Base-by-base conservation (phyloP, 2,888 invertebrate species). In the Gibbula magus region DNA sequence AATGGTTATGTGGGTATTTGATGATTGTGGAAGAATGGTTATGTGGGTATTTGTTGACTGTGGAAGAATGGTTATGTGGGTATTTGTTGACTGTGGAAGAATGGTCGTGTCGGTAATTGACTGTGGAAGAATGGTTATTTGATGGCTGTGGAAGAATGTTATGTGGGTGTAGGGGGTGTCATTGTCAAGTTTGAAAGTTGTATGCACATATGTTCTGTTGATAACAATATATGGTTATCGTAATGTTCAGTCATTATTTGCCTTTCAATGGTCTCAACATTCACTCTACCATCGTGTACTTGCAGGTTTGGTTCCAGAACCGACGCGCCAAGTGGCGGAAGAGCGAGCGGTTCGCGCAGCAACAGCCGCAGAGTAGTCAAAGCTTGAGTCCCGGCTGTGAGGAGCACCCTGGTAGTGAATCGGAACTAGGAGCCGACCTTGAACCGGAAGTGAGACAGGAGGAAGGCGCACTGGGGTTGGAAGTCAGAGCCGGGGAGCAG, bases 281-380 rank as follows among this genome's bases (percentile, higher is more conserved):
- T 7, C 18, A 20, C 52, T n/a, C n/a, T 45, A 1, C 45, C 45
- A 8, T 45, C 13, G 45, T 10, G 4, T 75, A n/a, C 29, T 56
- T 80, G 1, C 70, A 89, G 89, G 89, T 89, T 4, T 89, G 89
- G 89, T 89, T 89, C 76, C 90, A 90, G 84, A 90, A 90, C 56
- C 80, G 92, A 78, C 82, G 92, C 74, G 92, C 92, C 4, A 92
- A 92, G 83, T 92, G 92, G 92, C 79, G 92, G n/a, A 92, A 92
- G 91, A 90, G 90, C 79, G 91, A 90, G 81, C 81, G 91, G 29
- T 89, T 91, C 82, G 84, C 96, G 94, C 98, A 90, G 97, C 98
- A 86, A 66, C 82, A 84, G 32, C 85, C 85, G 7, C 83, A 77
- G 2, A 73, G 75, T 16, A 67, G 53, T 3, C 75, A 80, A 4